Evolutionary conservation across 2,113 vertebrate species (phyloP), one percentile per base, ranked within the genome.

Genomic region (Martes martes): DNA sequence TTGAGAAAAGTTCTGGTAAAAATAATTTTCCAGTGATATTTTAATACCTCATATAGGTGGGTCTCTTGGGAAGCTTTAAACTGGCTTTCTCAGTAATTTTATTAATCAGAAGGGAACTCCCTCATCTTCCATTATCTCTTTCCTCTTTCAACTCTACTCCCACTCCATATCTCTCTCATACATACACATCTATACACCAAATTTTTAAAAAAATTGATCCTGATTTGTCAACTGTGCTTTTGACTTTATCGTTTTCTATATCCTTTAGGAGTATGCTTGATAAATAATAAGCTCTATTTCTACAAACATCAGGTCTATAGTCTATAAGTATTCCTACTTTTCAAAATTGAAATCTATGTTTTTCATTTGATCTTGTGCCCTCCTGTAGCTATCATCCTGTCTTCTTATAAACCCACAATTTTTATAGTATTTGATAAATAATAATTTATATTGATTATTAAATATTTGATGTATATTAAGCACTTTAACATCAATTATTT

Each of bases 21-120:
- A 89, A 73, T 91, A 45, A 95, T 92, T 94, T 83, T 76, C 74
- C 79, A 93, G 73, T 83, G 87, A 92, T 73, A 94, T 93, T 96
- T 94, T 94, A 74, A 55, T 89, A 14, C 13, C 65, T 86, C 16
- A 11, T 59, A 23, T 61, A 79, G 39, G 42, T 80, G 88, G 26
- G 14, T 89, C 55, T 33, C 55, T 26, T 94, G 59, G 59, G 45
- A 89, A 67, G 61, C 26, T 84, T 79, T 79, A 9, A 36, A 0
- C 33, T 81, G 45, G 10, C 18, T 90, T 93, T 96, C 74, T 84
- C 45, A 19, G 6, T 85, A 63, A 69, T 81, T 93, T 80, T 79
- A 45, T 65, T 91, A 86, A 31, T 21, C 69, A 42, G 26, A 2
- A 15, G 7, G n/a, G 52, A 79, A 36, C 31, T 26, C 19, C 13